Base-by-base conservation (phyloP, 2,888 invertebrate genomes). In the Selenia dentaria region DNA sequence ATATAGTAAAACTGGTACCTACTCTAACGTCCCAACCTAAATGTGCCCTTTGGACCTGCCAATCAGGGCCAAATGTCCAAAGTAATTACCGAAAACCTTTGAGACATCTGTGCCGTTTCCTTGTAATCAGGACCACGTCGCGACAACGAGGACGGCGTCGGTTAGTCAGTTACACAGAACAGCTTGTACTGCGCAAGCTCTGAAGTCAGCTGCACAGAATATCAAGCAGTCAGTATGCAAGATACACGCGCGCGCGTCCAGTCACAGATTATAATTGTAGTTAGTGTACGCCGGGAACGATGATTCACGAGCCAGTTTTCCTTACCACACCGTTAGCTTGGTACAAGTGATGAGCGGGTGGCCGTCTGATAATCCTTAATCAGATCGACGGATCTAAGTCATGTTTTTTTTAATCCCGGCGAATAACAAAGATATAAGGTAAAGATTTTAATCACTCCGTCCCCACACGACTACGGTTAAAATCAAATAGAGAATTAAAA, bases 261-360 rank as follows among this genome's bases (percentile, higher is more conserved):
- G 25, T 22, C 25, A 10, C 25, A 25, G 25, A 22, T 22, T 22
- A 22, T 8, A 8, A 8, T 2, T 6, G 8, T 8, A 22, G 22
- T 22, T 8, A 8, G 8, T 22, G 8, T 18, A 8, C 2, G 3
- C 25, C 6, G 25, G 55, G 54, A 65, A 62, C 59, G 63, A 56
- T 86, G 85, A 87, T 67, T 87, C 87, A 87, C 63, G 59, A 81
- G 81, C 86, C 83, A 66, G 86, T 85, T 84, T 70, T 59, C 71
- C 67, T 70, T 70, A 70, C 69, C 76, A 77, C 83, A 82, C 83
- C 84, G 83, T 83, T 82, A 81, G 26, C 39, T 52, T 59, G 74
- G 47, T 55, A 14, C 62, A 60, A 72, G 59, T 25, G 41, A 63
- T 29, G 8, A 43, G 63, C 60, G 57, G 55, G 26, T 3, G 22